Evolutionary conservation across 1,140 invertebrate genomes (phyloP), one percentile per base, ranked within the genome.

Genomic region (Drosophila arizonae): DNA sequence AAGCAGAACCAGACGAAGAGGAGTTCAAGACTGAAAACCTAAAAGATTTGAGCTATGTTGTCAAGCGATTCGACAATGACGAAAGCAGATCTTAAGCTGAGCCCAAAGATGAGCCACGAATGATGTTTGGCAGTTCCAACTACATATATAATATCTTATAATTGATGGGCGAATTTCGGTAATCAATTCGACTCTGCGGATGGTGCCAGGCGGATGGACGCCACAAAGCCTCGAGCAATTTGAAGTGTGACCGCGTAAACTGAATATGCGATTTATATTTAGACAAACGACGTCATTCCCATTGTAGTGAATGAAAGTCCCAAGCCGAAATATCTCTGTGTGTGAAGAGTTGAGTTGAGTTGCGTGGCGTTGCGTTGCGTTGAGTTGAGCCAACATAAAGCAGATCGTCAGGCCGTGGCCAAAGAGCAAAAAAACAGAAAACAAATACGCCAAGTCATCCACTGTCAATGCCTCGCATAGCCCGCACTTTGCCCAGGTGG

Each of bases 161-260:
- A 86, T 76, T 70, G 73, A 82, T 72, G 72, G 54, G 63, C 39
- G 54, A 50, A 60, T 54, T 15, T 48, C 39, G 45, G 11, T 48
- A 65, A 62, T 24, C 28, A 43, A 17, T 52, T 36, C 24, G 9
- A 46, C 15, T 15, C n/a, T 15, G 39, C 2, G 54, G 30, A 30
- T 15, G 55, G 62, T 72, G 43, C 48, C 58, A 76, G 68, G 79
- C 79, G 75, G 80, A 87, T 81, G 80, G 76, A 71, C 45, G 55
- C 60, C 39, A 13, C 57, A 51, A 68, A 61, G 71, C 76, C 76
- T 74, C 70, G 55, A 68, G 66, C 84, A 72, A 36, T 55, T 79
- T 72, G 64, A 87, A 82, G 73, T 77, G 79, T 87, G 84, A 88
- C 76, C 84, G 79, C 79, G 79, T 88, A 84, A 88, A 88, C 79